Evolutionary conservation across 2,888 invertebrate species (phyloP), one percentile per base, ranked within the genome.

Genomic region (Globia sparganii): DNA sequence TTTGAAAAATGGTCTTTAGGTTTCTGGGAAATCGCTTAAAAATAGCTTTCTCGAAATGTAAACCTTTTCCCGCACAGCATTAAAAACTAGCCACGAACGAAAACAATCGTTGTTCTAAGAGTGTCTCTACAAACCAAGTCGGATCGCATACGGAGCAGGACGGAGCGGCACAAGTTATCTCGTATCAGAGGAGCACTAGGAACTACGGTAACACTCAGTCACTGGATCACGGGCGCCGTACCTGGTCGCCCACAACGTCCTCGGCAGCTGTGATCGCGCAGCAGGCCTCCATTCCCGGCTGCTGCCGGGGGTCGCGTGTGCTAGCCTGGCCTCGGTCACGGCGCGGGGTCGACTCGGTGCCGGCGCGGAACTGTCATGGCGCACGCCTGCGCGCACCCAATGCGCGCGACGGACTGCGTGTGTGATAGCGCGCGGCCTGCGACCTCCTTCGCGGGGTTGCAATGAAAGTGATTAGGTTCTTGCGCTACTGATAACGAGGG

Each of bases 201-300:
- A 81, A 88, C 80, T 80, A 80, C 68, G 79, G 77, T 61, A 78
- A 56, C 82, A 85, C 72, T 72, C 62, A 82, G 68, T 80, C 86
- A 86, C 86, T 82, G 82, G 68, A 75, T 58, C 80, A 85, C 81
- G 83, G 77, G 80, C 84, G 61, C 81, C 87, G 93, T 95, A 96
- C 96, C 96, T 96, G 96, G 95, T 96, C 96, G 93, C 96, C 96
- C 95, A 92, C 94, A 89, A 95, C 94, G 94, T 96, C 95, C 95
- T 96, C 96, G 93, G 94, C 94, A 93, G 94, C 93, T 93, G 92
- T 93, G 93, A 94, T 93, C 91, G 94, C 93, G 92, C 94, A 94
- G 93, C 96, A 96, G 95, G 95, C 91, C 95, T 96, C 96, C 96
- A 96, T 96, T 89, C 96, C 96, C 95, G 95, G 94, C 94, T 87